Base-by-base conservation (phyloP, 2,797 vertebrate species). In the Stomatorhinus walkeri region DNA sequence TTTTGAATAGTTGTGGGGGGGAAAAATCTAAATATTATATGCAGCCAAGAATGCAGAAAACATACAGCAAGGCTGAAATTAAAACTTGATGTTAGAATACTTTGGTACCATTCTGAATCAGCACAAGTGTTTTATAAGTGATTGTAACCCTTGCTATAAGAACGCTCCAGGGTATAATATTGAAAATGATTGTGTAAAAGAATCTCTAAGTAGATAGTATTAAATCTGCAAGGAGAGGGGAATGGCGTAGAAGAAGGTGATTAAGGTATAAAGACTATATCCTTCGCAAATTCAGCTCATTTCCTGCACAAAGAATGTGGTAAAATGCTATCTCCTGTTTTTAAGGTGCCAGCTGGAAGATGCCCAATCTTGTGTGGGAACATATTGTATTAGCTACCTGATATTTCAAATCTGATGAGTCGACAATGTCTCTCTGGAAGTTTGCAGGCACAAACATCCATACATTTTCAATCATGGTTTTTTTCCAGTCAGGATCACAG, bases 71-170 rank as follows among this genome's bases (percentile, higher is more conserved):
- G 85, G 52, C 52, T 87, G 22, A 36, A 54, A 32, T 54, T 32
- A 86, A 85, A 86, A 86, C 4, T 52, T 51, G 51, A 54, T 16
- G 28, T 54, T 54, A 56, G 24, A 8, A 56, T 28, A 87, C 49
- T 8, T 56, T 56, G 85, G 24, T 59, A 56, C 52, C 83, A 85
- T 14, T 52, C 49, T 7, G 22, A 51, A 49, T 51, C 83, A 52
- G 22, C 46, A 22, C n/a, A 4, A 85, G 83, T 51, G 22, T 85
- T n/a, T n/a, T 32, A 56, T 28, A 87, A 32, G 52, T 56, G 51
- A 87, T 87, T 56, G 49, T 36, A 87, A 56, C 51, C 85, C 52
- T 87, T 56, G 49, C 81, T 84, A 84, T 24, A 9, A 52, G 83
- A 51, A 85, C 4, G 83, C 46, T 52, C 83, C 9, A 85, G n/a